These are phyloP conservation scores for Leptogaster cylindrica DNA, from an alignment of 2,888 invertebrate species.

Conservation along the genomic window DNA sequence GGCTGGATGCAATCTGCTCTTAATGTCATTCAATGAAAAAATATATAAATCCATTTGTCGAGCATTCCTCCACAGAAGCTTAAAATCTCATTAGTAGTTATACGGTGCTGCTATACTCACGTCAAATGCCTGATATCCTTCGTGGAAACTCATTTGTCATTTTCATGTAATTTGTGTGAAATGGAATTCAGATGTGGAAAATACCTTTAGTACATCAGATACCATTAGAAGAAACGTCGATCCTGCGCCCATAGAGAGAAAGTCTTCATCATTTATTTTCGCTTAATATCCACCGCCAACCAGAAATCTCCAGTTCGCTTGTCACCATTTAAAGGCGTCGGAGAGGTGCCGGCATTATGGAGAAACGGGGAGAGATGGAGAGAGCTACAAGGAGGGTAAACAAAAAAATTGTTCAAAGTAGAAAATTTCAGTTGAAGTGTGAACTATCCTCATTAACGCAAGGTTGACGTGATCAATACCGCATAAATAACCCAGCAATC, in stretches of 20 bases:
- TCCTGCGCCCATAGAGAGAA: neutral
- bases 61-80: neutral
- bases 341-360: too few species aligned
- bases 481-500: too few species aligned
- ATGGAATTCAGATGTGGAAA: slow-evolving; percentile 1
- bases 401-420: too few species aligned
- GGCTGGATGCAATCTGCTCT: neutral
- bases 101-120: neutral
- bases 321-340: too few species aligned
- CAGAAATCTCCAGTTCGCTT: too few species aligned
- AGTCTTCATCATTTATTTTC: slow-evolving; percentile 11
- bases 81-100: slow-evolving; percentile 7
- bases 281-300: too few species aligned
- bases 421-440: too few species aligned
- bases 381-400: too few species aligned
- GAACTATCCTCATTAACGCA: too few species aligned
- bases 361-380: too few species aligned
- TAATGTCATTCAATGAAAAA: neutral
- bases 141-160: slow-evolving; percentile 10
- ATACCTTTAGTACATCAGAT: neutral
- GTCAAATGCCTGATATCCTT: slow-evolving; percentile 1
- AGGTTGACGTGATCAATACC: too few species aligned
- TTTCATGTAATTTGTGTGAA: slow-evolving; percentile 3
- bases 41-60: slow-evolving; percentile 5
- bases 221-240: neutral